A percentile compares a stretch with the other conserved stretches of the same genome.
Conservation (phyloP, 2,113 vertebrate genomes). For the Gymnocephalus cernua region DNA sequence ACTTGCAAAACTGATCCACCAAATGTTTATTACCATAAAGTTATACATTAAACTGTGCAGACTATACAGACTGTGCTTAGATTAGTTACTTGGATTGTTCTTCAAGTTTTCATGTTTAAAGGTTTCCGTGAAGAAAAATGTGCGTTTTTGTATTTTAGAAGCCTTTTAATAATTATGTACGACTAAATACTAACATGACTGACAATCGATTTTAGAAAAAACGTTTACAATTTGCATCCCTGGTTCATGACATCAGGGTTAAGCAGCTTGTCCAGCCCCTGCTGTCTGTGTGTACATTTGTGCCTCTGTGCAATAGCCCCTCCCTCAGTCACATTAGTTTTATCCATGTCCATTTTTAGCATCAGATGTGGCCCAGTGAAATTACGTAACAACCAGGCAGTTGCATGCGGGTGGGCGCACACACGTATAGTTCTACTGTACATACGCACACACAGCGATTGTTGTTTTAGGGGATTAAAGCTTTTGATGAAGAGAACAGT, state of each 20-base stretch:
- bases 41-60: not conserved
- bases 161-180: not conserved
- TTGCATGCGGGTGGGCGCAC: slow-evolving; percentile 64
- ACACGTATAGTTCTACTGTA: slow-evolving; percentile 71
- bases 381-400: slow-evolving; percentile 74
- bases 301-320: slow-evolving; percentile 58
- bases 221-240: slow-evolving; percentile 3
- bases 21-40: not conserved
- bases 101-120: not conserved
- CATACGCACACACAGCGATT: slow-evolving; percentile 48
- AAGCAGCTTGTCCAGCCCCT: slow-evolving; percentile 47
- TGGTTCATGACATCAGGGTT: slow-evolving; percentile 38
- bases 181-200: not conserved
- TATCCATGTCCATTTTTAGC: slow-evolving; percentile 82
- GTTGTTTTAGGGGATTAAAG: slow-evolving; percentile 76
- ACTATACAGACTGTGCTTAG: not conserved
- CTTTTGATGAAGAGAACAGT: slow-evolving; percentile 63
- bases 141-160: not conserved
- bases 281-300: slow-evolving; percentile 26
- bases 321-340: slow-evolving; percentile 83
- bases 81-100: not conserved
- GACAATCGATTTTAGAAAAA: slow-evolving; percentile 18
- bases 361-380: slow-evolving; percentile 82
- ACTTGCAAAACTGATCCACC: not conserved
- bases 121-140: not conserved